Evolutionary conservation across 2,888 invertebrate species (phyloP).

Genomic region (Litoditis marina): DNA sequence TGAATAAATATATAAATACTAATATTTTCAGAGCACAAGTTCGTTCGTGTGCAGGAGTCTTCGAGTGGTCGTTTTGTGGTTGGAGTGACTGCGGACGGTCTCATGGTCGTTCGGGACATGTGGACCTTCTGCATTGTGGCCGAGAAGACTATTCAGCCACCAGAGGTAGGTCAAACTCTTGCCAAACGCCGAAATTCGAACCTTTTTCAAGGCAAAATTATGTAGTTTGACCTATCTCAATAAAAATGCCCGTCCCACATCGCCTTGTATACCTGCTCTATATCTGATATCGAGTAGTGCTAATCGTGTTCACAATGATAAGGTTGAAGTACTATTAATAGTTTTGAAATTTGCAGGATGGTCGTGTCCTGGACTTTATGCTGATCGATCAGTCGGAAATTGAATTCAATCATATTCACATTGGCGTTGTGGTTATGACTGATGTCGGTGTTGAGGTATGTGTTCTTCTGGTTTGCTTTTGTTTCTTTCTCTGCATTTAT

Average conservation of each 20-base stretch:
- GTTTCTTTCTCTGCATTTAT: too few relatives aligned
- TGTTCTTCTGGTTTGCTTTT: too few relatives aligned
- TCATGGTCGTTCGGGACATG: slow-evolving; percentile 9
- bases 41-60: background rate
- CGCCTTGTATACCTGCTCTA: too few relatives aligned
- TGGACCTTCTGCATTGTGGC: slow-evolving; percentile 5
- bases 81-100: slow-evolving; percentile 6
- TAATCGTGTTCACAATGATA: too few relatives aligned
- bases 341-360: background rate
- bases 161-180: too few relatives aligned
- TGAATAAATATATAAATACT: too few relatives aligned
- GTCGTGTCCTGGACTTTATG: slow-evolving; percentile 1
- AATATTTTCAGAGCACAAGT: background rate
- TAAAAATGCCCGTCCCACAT: too few relatives aligned
- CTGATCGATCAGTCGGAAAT: slow-evolving; percentile 6
- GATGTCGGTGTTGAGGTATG: background rate
- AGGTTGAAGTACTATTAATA: background rate
- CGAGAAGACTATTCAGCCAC: too few relatives aligned
- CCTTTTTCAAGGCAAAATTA: too few relatives aligned
- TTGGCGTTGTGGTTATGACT: slow-evolving; percentile 5
- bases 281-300: too few relatives aligned
- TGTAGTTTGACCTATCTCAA: too few relatives aligned
- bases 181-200: too few relatives aligned
- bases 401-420: slow-evolving; percentile 5
- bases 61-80: slow-evolving; percentile 12